A percentile compares a stretch with the other conserved stretches of the same genome.
phyloP scores from a whole-genome alignment of 2,797 vertebrate species.

The Poeciliopsis gracilis region DNA sequence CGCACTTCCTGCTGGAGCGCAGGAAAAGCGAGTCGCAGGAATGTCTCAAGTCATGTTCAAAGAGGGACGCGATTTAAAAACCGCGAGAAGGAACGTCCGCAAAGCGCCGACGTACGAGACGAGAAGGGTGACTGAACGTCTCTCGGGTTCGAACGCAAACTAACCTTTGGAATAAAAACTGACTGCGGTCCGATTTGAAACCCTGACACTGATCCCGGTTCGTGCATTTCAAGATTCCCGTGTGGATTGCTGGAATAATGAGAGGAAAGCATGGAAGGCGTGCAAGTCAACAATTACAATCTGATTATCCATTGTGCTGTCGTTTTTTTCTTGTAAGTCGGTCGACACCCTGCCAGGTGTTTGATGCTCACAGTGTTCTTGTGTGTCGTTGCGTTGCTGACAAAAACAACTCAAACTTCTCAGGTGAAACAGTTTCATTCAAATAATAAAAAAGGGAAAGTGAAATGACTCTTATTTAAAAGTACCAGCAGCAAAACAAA shows the following conservation, averaged over 20 bases:
- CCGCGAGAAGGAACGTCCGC: not conserved
- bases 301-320: constrained; percentile 34
- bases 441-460: not conserved
- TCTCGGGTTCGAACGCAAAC: not conserved
- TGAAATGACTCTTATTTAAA: not conserved
- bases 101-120: not conserved
- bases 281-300: constrained; percentile 35
- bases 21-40: constrained; percentile 46
- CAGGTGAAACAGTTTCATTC: not conserved
- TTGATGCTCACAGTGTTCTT: constrained; percentile 7
- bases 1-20: constrained; percentile 63
- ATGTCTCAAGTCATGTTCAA: constrained; percentile 54
- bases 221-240: constrained; percentile 57
- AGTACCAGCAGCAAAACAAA: not conserved
- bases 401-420: constrained; percentile 8
- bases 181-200: not conserved
- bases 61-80: constrained; percentile 18
- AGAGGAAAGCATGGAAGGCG: constrained; percentile 39
- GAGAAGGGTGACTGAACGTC: not conserved
- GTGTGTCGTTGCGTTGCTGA: not conserved
- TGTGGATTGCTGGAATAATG: constrained; percentile 29
- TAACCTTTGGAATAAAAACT: not conserved
- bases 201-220: constrained; percentile 15
- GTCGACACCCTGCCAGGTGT: constrained; percentile 9
- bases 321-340: constrained; percentile 13